These are phyloP conservation scores for Augochlorella aurata DNA, from an alignment of 2,888 invertebrate genomes.

Conservation along the genomic window DNA sequence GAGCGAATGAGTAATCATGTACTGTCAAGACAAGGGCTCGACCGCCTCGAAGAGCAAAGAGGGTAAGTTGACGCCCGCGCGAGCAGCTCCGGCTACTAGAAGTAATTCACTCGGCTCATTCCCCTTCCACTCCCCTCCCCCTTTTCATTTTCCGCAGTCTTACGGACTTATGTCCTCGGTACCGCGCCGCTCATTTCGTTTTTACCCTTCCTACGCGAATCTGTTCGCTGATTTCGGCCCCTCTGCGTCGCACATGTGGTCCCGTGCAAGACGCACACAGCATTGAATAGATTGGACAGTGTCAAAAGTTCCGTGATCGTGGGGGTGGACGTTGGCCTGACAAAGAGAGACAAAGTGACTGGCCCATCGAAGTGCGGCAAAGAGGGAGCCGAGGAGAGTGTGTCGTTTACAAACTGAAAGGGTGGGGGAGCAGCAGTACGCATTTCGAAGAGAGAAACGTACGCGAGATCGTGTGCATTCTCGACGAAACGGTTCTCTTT, in stretches of 20 bases:
- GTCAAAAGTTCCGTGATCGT: slow-evolving; percentile 65
- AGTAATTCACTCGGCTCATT: slow-evolving; percentile 29
- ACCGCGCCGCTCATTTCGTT: slow-evolving; percentile 22
- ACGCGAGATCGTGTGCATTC: slow-evolving; percentile 53
- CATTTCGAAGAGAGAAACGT: slow-evolving; percentile 61
- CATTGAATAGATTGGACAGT: slow-evolving; percentile 59
- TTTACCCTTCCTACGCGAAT: slow-evolving; percentile 23
- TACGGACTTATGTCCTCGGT: slow-evolving; percentile 28
- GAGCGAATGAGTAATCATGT: slow-evolving; percentile 80
- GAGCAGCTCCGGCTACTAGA: slow-evolving; percentile 50
- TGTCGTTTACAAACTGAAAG: slow-evolving; percentile 55
- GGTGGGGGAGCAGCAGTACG: slow-evolving; percentile 55
- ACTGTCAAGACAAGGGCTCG: slow-evolving; percentile 80
- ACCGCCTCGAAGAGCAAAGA: slow-evolving; percentile 79
- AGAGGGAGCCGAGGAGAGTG: slow-evolving; percentile 48
- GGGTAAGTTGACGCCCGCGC: slow-evolving; percentile 73
- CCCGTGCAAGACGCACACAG: slow-evolving; percentile 10
- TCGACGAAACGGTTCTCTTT: slow-evolving; percentile 41
- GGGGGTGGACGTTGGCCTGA: slow-evolving; percentile 53
- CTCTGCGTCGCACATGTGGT: slow-evolving; percentile 48
- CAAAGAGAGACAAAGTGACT: slow-evolving; percentile 50
- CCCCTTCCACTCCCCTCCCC: slow-evolving; percentile 12
- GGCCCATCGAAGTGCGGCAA: slow-evolving; percentile 45
- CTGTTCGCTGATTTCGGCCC: slow-evolving; percentile 8
- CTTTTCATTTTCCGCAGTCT: slow-evolving; percentile 42